phyloP scores from a whole-genome alignment of 2,888 invertebrate species.

The Trissolcus brochymenae region DNA sequence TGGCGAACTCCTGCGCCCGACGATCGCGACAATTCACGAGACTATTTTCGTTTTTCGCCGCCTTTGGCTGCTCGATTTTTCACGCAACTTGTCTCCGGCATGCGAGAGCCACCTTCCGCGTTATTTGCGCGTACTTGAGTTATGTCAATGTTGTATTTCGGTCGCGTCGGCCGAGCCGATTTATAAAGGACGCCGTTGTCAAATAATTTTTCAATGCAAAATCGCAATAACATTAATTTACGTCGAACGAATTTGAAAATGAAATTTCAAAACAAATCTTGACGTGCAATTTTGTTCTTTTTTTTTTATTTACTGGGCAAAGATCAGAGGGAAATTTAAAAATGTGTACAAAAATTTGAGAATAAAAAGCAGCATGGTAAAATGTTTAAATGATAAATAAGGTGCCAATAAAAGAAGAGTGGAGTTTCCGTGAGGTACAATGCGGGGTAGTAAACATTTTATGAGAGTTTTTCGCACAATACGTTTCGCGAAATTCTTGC shows the following conservation, averaged over 20 bases:
- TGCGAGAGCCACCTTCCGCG: conserved; percentile 46
- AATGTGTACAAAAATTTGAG: no score
- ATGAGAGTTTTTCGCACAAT: conserved; percentile 4
- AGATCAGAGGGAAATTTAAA: no score
- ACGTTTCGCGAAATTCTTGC: conserved; percentile 17
- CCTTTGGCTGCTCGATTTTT: conserved; percentile 53
- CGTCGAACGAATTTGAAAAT: no score
- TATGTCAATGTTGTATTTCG: conserved; percentile 44
- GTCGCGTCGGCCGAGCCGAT: conserved; percentile 22
- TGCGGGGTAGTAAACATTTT: conserved; percentile 20
- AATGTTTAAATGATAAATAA: conserved; percentile 12
- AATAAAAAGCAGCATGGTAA: neutral
- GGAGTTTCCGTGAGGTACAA: conserved; percentile 5
- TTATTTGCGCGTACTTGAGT: conserved; percentile 53
- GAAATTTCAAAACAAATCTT: no score
- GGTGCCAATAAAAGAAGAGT: conserved; percentile 24
- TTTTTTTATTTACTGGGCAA: no score
- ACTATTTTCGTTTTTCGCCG: conserved; percentile 53
- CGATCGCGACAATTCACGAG: conserved; percentile 54
- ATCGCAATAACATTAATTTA: no score
- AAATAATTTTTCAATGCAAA: no score
- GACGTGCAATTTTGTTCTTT: no score
- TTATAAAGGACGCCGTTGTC: neutral
- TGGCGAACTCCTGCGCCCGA: conserved; percentile 49
- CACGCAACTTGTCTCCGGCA: conserved; percentile 56